A percentile compares a stretch with the other conserved stretches of the same genome.
These are phyloP conservation scores for Notodonta ziczac DNA, from an alignment of 2,888 invertebrate genomes.

Conservation along the genomic window DNA sequence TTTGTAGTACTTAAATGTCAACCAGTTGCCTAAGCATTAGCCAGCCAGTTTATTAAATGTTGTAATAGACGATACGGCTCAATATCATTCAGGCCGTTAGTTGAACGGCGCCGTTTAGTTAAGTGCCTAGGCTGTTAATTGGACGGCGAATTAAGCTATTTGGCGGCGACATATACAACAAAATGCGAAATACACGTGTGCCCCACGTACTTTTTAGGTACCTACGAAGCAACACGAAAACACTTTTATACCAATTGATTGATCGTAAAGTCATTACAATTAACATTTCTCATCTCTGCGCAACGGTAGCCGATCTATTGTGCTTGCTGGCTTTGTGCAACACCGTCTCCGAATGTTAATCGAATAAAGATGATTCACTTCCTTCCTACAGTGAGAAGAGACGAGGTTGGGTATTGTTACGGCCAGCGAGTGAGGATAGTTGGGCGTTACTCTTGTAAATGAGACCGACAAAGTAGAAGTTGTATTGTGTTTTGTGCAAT, in stretches of 20 bases:
- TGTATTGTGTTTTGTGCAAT: slow-evolving; percentile 37
- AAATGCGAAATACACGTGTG: neutral
- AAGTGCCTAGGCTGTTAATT: too few species aligned
- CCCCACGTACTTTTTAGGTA: neutral
- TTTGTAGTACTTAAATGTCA: too few species aligned
- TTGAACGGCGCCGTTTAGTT: too few species aligned
- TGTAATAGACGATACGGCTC: too few species aligned
- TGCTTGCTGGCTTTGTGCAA: slow-evolving; percentile 48
- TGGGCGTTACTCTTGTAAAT: slow-evolving; percentile 51
- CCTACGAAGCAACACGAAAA: neutral
- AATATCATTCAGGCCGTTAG: too few species aligned
- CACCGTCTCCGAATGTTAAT: slow-evolving; percentile 52
- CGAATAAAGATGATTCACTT: slow-evolving; percentile 73
- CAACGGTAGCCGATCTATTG: slow-evolving; percentile 49
- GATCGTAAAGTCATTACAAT: slow-evolving; percentile 40
- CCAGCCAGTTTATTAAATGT: too few species aligned
- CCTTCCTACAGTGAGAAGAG: slow-evolving; percentile 58
- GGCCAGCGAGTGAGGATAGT: slow-evolving; percentile 34
- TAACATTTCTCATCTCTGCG: slow-evolving; percentile 37
- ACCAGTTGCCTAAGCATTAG: too few species aligned
- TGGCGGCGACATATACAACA: too few species aligned
- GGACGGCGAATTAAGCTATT: too few species aligned
- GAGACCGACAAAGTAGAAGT: slow-evolving; percentile 43
- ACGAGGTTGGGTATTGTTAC: slow-evolving; percentile 47
- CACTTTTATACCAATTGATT: slow-evolving; percentile 29